These are phyloP conservation scores for Sebastes oblongus DNA, from an alignment of 2,797 vertebrate species.

Conservation along the genomic window DNA sequence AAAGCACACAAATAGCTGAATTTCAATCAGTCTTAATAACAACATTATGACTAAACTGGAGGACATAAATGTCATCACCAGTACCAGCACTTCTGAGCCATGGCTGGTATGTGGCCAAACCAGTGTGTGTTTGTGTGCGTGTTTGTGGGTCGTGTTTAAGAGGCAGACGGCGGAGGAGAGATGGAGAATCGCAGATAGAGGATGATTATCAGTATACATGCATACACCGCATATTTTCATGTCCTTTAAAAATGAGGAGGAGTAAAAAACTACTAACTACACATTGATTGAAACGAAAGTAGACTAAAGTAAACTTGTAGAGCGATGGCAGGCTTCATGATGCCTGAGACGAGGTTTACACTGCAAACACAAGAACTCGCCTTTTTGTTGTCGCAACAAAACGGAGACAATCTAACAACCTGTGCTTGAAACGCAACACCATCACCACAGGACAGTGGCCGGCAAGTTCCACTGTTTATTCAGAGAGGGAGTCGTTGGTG, in stretches of 20 bases:
- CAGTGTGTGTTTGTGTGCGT: constrained; percentile 50
- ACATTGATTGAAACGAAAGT: not conserved
- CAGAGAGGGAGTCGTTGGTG: not conserved
- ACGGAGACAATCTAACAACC: constrained; percentile 58
- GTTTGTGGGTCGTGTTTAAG: constrained; percentile 42
- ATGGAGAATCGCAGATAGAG: constrained; percentile 29
- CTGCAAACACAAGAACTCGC: constrained; percentile 62
- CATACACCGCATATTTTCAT: constrained; percentile 39
- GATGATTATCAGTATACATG: constrained; percentile 20
- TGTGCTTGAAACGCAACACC: constrained; percentile 53
- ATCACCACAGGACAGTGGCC: constrained; percentile 32
- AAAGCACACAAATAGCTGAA: not conserved
- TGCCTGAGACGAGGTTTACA: constrained; percentile 57
- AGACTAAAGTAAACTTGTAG: not conserved
- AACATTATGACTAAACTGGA: constrained; percentile 17
- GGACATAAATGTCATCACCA: constrained; percentile 24
- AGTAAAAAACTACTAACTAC: not conserved
- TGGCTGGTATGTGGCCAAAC: constrained; percentile 71
- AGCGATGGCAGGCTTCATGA: not conserved
- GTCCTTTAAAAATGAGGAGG: not conserved
- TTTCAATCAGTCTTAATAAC: constrained; percentile 23
- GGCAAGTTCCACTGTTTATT: constrained; percentile 47
- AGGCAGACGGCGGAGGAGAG: not conserved
- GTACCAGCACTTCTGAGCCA: constrained; percentile 43
- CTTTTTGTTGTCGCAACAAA: constrained; percentile 73